Evolutionary conservation across 2,797 vertebrate species (phyloP).

Genomic region (Onychomys torridus): DNA sequence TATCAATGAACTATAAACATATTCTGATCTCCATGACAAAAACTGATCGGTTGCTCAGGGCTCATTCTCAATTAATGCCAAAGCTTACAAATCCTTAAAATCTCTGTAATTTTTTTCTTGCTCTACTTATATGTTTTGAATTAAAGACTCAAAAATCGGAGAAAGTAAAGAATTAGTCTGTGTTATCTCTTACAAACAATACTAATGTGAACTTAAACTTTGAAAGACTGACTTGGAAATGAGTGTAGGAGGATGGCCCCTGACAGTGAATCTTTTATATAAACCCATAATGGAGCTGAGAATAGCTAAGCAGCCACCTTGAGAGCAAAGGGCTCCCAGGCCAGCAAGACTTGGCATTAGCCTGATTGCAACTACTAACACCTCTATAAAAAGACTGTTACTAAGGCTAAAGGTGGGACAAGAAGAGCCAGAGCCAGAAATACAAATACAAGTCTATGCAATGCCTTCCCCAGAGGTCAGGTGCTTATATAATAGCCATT

Average conservation of each 20-base stretch:
- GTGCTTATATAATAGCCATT: neutral
- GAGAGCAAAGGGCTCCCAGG: neutral
- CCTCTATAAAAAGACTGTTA: slow-evolving; percentile 46
- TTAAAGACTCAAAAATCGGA: neutral
- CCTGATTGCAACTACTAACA: slow-evolving; percentile 56
- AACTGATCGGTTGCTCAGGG: neutral
- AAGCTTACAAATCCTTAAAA: neutral
- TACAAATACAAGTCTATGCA: neutral
- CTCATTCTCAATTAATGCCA: neutral
- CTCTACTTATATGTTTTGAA: neutral
- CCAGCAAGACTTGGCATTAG: slow-evolving; percentile 46
- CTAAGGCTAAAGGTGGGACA: neutral
- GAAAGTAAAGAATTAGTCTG: neutral
- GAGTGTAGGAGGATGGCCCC: neutral
- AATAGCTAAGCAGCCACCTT: neutral
- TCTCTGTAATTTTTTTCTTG: neutral
- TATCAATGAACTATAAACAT: neutral
- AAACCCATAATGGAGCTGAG: neutral
- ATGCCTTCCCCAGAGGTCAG: neutral
- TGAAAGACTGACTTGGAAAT: neutral
- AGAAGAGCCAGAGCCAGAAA: neutral
- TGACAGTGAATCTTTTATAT: slow-evolving; percentile 4
- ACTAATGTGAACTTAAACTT: neutral
- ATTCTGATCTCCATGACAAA: neutral
- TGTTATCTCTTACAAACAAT: neutral